Evolutionary conservation across 2,113 vertebrate species (phyloP).

Genomic region (Mellivora capensis): DNA sequence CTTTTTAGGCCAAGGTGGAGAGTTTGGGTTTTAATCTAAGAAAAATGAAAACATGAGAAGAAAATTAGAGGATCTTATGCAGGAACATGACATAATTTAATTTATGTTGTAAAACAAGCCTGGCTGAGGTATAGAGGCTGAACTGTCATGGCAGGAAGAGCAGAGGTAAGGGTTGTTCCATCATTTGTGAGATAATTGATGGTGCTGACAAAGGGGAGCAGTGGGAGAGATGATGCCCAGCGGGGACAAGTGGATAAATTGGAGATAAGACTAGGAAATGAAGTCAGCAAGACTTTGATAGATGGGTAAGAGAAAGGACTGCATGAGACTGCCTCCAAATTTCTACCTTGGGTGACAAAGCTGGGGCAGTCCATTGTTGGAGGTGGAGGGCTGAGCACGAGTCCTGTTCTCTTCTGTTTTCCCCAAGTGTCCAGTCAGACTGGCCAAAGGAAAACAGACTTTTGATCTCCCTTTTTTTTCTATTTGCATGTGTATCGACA

Average conservation of each 20-base stretch:
- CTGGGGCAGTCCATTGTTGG: background rate
- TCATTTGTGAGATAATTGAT: background rate
- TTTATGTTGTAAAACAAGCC: background rate
- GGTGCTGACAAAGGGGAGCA: background rate
- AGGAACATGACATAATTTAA: background rate
- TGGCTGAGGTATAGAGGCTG: background rate
- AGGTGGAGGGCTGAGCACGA: background rate
- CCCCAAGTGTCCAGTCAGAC: background rate
- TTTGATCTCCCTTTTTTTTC: background rate
- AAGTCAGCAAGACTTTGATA: background rate
- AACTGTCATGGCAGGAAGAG: background rate
- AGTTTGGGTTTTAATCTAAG: background rate
- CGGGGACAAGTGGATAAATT: background rate
- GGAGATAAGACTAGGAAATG: background rate
- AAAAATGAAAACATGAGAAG: background rate
- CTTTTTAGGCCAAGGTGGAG: background rate
- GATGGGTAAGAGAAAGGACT: background rate
- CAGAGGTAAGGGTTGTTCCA: background rate
- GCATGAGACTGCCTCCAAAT: background rate
- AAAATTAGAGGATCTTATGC: background rate
- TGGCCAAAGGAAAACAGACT: background rate
- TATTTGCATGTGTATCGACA: background rate
- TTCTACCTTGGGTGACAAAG: background rate
- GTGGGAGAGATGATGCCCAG: background rate
- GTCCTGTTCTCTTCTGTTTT: background rate